Conservation (phyloP, 1,140 invertebrate genomes). For the Pachypeltis micranthus region DNA sequence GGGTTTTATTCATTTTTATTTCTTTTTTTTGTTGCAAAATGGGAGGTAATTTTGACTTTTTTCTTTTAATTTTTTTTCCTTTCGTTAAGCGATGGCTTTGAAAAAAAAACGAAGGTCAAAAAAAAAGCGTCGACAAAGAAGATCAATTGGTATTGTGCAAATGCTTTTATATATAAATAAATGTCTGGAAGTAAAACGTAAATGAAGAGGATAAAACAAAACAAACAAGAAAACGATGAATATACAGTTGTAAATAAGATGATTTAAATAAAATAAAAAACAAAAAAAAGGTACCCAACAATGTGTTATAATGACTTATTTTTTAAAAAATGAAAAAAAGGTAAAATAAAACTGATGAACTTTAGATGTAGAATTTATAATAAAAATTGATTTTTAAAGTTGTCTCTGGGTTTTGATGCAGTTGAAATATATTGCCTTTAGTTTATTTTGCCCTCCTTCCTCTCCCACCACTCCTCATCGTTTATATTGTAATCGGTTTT, state of each 20-base stretch:
- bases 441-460: too few species aligned
- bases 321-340: conserved; percentile 18
- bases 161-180: conserved; percentile 25
- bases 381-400: conserved; percentile 23
- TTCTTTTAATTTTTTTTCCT: not conserved
- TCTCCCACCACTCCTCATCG: too few species aligned
- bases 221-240: conserved; percentile 12
- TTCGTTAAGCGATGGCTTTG: too few species aligned
- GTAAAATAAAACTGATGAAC: conserved; percentile 21
- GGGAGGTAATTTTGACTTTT: not conserved
- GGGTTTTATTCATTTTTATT: conserved; percentile 3
- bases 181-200: conserved; percentile 15
- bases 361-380: conserved; percentile 24
- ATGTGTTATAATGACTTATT: conserved; percentile 25
- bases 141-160: conserved; percentile 24
- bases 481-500: too few species aligned
- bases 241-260: conserved; percentile 23
- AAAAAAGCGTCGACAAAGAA: not conserved
- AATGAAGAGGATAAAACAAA: not conserved
- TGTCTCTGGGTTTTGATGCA: conserved; percentile 24
- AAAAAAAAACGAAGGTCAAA: too few species aligned
- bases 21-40: not conserved
- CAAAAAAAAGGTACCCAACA: conserved; percentile 8
- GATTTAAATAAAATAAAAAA: conserved; percentile 21
- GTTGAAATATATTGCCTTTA: too few species aligned